phyloP scores from a whole-genome alignment of 2,888 invertebrate species.

The Tuta absoluta region DNA sequence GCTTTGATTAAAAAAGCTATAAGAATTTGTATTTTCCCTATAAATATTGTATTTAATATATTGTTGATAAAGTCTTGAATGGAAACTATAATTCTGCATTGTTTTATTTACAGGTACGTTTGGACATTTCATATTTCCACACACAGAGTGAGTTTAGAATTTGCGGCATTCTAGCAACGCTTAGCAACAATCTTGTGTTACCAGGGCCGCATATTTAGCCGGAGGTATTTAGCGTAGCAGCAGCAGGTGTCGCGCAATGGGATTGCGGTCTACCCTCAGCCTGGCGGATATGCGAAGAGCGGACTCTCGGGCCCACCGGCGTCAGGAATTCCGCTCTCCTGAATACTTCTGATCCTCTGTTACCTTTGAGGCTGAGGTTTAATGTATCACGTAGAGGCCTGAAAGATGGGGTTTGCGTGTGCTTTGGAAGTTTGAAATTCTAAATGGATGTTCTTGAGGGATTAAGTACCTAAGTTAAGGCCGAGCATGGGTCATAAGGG shows the following conservation, averaged over 20 bases:
- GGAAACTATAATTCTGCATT: neutral
- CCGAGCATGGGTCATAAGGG: too few species aligned
- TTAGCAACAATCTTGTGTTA: slow-evolving; percentile 19
- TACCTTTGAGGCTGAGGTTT: slow-evolving; percentile 13
- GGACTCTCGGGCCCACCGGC: slow-evolving; percentile 12
- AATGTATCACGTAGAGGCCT: neutral
- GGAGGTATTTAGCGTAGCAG: slow-evolving; percentile 26
- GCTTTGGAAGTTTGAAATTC: too few species aligned
- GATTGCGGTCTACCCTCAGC: slow-evolving; percentile 34
- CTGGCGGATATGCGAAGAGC: slow-evolving; percentile 29
- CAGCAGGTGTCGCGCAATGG: slow-evolving; percentile 35
- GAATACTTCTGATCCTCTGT: slow-evolving; percentile 5
- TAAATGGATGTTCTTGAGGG: too few species aligned
- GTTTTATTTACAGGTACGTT: slow-evolving; percentile 13
- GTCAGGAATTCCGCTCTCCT: slow-evolving; percentile 19
- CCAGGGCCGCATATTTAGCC: slow-evolving; percentile 32
- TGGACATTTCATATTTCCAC: neutral
- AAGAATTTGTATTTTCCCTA: too few species aligned
- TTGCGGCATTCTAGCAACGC: neutral
- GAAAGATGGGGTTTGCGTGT: neutral
- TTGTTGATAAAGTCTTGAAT: too few species aligned
- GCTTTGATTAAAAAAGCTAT: too few species aligned
- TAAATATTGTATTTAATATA: too few species aligned
- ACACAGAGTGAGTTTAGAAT: slow-evolving; percentile 15
- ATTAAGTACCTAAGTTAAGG: too few species aligned